Base-by-base conservation (phyloP, 2,888 invertebrate genomes). In the Lasioglossum leucozonium region DNA sequence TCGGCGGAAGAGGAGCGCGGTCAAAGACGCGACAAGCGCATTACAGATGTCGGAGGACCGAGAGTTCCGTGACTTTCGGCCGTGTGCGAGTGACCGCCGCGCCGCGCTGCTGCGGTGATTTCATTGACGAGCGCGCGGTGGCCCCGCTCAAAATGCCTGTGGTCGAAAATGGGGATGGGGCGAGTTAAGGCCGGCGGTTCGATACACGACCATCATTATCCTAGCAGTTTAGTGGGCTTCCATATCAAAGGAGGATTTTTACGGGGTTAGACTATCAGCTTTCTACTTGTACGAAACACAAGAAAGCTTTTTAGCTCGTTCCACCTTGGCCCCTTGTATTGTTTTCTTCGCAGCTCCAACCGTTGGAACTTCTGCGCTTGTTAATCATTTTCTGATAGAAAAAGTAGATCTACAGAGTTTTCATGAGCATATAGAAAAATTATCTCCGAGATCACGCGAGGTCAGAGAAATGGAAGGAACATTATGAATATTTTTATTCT, bases 141-240 rank as follows among this genome's bases (percentile, higher is more conserved):
- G 58, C 67, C 72, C 62, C 79, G 82, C 82, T 86, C 77, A 79
- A 87, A 87, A 87, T 87, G 75, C 82, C 85, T 86, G 82, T 78
- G 86, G 86, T 82, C 37, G 86, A 82, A 86, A 86, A 80, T 26
- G 72, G 86, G 80, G 86, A 86, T 74, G 86, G 76, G 76, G 74
- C 76, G 79, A 86, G 86, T 87, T 86, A 86, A 87, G 79, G 80
- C 72, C 77, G 77, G 79, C 72, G 77, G 86, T 82, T 71, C 82
- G 86, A 82, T 86, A 87, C 86, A 78, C 77, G 79, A 80, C 86
- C 86, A 71, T 82, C 82, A 87, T 87, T 87, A 87, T 47, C 79
- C 82, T n/a, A 69, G 62, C 55, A 73, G 86, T 85, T 86, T 86
- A 81, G 62, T 71, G 77, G 71, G 73, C 74, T 85, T 85, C 58